Evolutionary conservation across 2,113 vertebrate species (phyloP).

Genomic region (Telmatochromis sp.): DNA sequence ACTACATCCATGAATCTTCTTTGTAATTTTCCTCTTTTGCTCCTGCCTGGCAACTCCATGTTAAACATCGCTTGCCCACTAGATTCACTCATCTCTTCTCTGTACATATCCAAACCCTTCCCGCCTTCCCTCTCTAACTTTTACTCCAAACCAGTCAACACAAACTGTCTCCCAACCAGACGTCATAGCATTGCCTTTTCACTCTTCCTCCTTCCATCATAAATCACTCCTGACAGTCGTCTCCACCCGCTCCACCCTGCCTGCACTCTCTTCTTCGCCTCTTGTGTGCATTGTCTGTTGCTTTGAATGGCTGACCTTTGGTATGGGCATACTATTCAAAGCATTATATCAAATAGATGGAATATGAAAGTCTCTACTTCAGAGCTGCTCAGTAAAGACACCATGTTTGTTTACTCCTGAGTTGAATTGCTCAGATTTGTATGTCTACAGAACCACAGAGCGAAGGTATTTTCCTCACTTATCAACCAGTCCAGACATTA

Average conservation of each 20-base stretch:
- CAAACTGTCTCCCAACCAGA: background rate
- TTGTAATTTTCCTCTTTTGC: background rate
- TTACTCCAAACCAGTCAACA: background rate
- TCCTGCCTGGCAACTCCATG: background rate
- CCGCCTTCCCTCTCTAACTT: accelerated
- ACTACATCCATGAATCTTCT: background rate
- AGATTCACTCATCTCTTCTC: background rate
- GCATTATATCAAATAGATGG: background rate
- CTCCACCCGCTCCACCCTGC: background rate
- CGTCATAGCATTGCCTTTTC: background rate
- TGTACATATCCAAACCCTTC: background rate
- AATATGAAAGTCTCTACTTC: background rate
- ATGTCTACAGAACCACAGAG: background rate
- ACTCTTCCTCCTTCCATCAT: background rate
- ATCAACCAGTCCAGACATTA: background rate
- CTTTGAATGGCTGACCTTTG: background rate
- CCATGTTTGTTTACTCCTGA: background rate
- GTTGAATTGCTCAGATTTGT: background rate
- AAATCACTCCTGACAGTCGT: background rate
- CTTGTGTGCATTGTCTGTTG: background rate
- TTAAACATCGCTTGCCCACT: background rate
- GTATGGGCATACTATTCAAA: background rate
- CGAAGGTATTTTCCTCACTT: background rate
- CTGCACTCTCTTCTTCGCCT: background rate
- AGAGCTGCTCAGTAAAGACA: background rate